Evolutionary conservation across 2,797 vertebrate genomes (phyloP).

Genomic region (Rousettus madagascariensis): DNA sequence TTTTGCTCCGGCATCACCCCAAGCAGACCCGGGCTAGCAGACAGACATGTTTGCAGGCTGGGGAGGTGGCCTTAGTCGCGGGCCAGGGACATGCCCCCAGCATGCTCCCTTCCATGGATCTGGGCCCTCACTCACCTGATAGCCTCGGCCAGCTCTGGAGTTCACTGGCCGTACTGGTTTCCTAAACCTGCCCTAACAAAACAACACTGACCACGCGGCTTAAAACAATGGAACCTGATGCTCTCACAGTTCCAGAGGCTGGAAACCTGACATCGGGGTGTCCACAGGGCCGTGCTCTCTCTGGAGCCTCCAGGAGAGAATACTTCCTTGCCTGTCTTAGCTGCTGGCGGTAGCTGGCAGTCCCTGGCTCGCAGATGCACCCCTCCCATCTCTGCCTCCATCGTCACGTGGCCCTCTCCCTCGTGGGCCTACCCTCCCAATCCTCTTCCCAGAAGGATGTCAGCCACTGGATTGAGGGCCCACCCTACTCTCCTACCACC

Average conservation of each 20-base stretch:
- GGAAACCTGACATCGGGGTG: no score
- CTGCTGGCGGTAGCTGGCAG: no score
- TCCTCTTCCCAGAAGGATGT: neutral
- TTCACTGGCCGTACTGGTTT: fast-evolving
- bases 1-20: neutral
- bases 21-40: neutral
- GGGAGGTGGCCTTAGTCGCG: neutral
- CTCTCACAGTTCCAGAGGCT: neutral
- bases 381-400: no score
- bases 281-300: neutral
- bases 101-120: neutral
- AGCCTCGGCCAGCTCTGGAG: neutral
- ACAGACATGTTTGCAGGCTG: neutral
- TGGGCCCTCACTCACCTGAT: neutral
- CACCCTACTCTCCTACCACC: neutral
- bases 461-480: neutral
- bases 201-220: fast-evolving
- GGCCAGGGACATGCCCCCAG: neutral
- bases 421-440: neutral
- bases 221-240: neutral
- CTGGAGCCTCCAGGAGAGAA: fast-evolving
- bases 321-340: neutral
- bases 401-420: fast-evolving
- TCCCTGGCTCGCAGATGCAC: fast-evolving
- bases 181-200: fast-evolving